Percentiles rank a stretch among this genome's conserved stretches.
phyloP scores from a whole-genome alignment of 1,140 invertebrate species.

The Drosophila melanica region DNA sequence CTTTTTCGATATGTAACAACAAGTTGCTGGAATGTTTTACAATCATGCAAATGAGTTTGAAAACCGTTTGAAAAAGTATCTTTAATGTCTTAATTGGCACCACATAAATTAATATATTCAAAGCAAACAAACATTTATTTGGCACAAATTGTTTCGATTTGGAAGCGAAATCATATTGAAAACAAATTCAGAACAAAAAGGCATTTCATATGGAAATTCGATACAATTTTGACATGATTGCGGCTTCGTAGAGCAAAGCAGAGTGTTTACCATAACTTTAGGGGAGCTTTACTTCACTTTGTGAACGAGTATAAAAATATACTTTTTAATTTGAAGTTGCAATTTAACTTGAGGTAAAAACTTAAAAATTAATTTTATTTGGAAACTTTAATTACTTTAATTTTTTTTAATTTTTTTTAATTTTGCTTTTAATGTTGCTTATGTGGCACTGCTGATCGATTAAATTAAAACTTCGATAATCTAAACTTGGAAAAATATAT shows the following conservation, averaged over 20 bases:
- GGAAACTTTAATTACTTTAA: too few species aligned
- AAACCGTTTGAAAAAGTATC: conserved; percentile 5
- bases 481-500: not conserved
- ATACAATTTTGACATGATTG: not conserved
- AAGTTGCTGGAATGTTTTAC: conserved; percentile 2
- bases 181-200: conserved; percentile 1
- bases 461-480: not conserved
- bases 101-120: not conserved
- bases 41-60: conserved; percentile 18
- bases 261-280: not conserved
- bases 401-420: too few species aligned
- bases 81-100: not conserved
- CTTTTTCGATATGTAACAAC: conserved; percentile 14
- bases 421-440: too few species aligned
- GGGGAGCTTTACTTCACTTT: too few species aligned
- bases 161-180: not conserved
- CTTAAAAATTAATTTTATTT: too few species aligned
- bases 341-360: too few species aligned
- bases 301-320: too few species aligned
- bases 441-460: too few species aligned
- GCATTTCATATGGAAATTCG: conserved; percentile 8
- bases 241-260: not conserved
- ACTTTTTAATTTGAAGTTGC: too few species aligned
- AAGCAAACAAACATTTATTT: not conserved
- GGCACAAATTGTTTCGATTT: conserved; percentile 1